A percentile compares a stretch with the other conserved stretches of the same genome.
Conservation (phyloP, 2,797 vertebrate genomes). For the Epinephelus awoara region DNA sequence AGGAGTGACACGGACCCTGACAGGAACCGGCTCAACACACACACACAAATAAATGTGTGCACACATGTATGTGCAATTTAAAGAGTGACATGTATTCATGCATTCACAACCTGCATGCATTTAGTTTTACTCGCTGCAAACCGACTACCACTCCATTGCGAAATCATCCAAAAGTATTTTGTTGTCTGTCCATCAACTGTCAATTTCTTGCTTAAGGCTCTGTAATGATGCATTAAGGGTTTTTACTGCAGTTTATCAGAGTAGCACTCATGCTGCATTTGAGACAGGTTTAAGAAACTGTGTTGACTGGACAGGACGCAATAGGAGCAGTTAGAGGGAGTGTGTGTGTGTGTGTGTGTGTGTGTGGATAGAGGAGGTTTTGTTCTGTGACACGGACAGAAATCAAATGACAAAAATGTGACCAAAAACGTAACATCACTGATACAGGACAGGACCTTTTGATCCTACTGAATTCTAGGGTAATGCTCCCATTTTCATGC, state of each 20-base stretch:
- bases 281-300: too few species aligned
- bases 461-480: too few species aligned
- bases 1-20: conserved; percentile 62
- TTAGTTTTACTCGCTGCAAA: background rate
- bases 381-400: too few species aligned
- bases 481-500: too few species aligned
- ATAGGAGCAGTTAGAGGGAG: too few species aligned
- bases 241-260: background rate
- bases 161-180: background rate
- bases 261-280: background rate
- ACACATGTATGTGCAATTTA: background rate
- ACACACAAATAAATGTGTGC: background rate
- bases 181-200: background rate
- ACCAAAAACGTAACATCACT: too few species aligned
- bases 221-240: background rate
- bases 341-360: too few species aligned
- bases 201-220: background rate
- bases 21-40: conserved; percentile 51
- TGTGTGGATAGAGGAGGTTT: too few species aligned
- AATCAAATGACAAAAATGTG: too few species aligned
- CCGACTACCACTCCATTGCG: background rate
- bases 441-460: too few species aligned
- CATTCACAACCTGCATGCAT: background rate
- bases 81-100: background rate
- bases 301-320: too few species aligned